Evolutionary conservation across 2,888 invertebrate genomes (phyloP), one percentile per base, ranked within the genome.

Genomic region (Ophion ellenae): DNA sequence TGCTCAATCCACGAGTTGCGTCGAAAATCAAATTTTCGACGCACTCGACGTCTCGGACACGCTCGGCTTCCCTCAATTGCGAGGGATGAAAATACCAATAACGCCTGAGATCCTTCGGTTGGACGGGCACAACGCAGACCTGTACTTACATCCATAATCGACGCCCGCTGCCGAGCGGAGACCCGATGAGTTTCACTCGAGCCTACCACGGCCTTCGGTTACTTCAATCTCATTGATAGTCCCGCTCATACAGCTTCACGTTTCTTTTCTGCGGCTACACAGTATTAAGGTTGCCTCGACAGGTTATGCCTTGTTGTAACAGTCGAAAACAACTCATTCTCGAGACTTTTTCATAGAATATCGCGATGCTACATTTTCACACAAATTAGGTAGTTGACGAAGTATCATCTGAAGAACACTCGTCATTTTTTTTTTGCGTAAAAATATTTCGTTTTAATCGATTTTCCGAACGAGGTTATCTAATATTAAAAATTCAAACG

Each of bases 271-370:
- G 80, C 77, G 77, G 76, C 83, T 80, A 17, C 17, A 77, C 83
- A 81, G 76, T 85, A 85, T 86, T 81, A 83, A 40, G 69, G 74
- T 80, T 83, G 76, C 80, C 79, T 71, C 66, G 0, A 40, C 32
- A 32, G 32, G 32, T 32, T 4, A 32, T 32, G 32, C 32, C 32
- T 32, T 4, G 32, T 32, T 32, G 32, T 32, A 4, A 32, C 32
- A 32, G 32, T 32, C 32, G 32, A 32, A 32, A 32, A 4, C 32
- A 32, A 32, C 32, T 32, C 4, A 32, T 4, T 32, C 0, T 32
- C 4, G 4, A 32, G 32, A 32, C 32, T 32, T 4, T 28, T 28
- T 32, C 32, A 4, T 32, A 4, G 0, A 32, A 32, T 0, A 32
- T 32, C 32, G 32, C 4, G 32, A 32, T 32, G 24, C 24, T 24